phyloP scores from a whole-genome alignment of 2,888 invertebrate species.

The Andrena camellia region DNA sequence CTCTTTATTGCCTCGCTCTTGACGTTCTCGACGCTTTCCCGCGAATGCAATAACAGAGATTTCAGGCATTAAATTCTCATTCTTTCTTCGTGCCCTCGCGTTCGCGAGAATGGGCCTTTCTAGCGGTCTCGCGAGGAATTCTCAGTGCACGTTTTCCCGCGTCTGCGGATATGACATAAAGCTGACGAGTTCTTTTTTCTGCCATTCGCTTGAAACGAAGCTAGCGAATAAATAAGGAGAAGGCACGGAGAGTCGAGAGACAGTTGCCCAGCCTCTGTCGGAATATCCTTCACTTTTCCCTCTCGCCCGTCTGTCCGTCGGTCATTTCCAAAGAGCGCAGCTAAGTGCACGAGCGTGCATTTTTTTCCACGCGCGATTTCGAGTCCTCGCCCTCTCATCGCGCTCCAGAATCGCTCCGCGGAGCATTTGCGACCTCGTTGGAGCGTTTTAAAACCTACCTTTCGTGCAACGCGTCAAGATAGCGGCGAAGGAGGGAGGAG shows the following conservation, averaged over 20 bases:
- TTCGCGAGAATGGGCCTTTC: not conserved
- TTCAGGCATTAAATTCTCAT: conserved; percentile 14
- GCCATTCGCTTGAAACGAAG: not conserved
- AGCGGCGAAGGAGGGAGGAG: not conserved
- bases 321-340: conserved; percentile 30
- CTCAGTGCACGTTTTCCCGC: not conserved
- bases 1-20: conserved; percentile 52
- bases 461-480: conserved; percentile 61
- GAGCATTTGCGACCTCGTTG: conserved; percentile 58
- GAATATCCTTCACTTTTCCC: conserved; percentile 13
- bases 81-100: not conserved
- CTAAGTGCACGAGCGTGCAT: conserved; percentile 32
- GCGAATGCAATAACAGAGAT: conserved; percentile 16
- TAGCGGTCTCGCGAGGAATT: not conserved
- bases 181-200: not conserved
- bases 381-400: conserved; percentile 25
- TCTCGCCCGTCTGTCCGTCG: not conserved
- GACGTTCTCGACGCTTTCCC: conserved; percentile 54
- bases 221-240: not conserved
- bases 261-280: not conserved
- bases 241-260: not conserved
- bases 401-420: conserved; percentile 50
- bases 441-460: conserved; percentile 60
- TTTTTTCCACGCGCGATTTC: conserved; percentile 50
- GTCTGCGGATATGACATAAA: conserved; percentile 5